Base-by-base conservation (phyloP, 2,888 invertebrate species). In the Brachycybe producta region DNA sequence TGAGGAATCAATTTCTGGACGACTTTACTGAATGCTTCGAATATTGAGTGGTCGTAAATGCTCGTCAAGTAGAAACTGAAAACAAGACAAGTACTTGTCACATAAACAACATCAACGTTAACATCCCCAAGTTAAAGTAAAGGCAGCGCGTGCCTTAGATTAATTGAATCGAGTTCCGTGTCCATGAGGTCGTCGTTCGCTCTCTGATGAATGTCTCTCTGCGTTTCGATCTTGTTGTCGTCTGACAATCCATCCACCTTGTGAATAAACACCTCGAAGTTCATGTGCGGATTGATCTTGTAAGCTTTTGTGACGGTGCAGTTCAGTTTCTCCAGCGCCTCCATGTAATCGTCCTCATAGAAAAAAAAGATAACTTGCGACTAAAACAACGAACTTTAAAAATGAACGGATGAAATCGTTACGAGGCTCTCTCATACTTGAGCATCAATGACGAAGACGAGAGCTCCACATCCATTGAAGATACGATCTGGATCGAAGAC, bases 11-110 rank as follows among this genome's bases (percentile, higher is more conserved):
- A 72, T 68, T 98, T 98, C 68, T 98, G 98, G 46, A 99, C 95
- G 55, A 98, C 97, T 79, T 98, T 98, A 61, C 94, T 95, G 71
- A 97, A 97, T 11, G 98, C 98, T 72, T 99, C 98, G 72, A 98
- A 99, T 70, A 99, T 98, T 57, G 97, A 97, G 70, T 98, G 98
- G 70, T 99, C 98, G 67, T 98, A 99, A 59, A 99, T 99, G 54
- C 95, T 97, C 21, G 97, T 98, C 55, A 97, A 73, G 67, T 98
- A 94, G 72, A 94, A 95, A 64, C 86, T 88, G 48, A n/a, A n/a
- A n/a, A n/a, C n/a, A n/a, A n/a, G n/a, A n/a, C n/a, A n/a, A n/a
- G n/a, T n/a, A 19, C n/a, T n/a, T n/a, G n/a, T n/a, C n/a, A n/a
- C n/a, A n/a, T n/a, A n/a, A n/a, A n/a, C n/a, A n/a, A n/a, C n/a